phyloP scores from a whole-genome alignment of 2,888 invertebrate species.

The Podabrus alpinus region DNA sequence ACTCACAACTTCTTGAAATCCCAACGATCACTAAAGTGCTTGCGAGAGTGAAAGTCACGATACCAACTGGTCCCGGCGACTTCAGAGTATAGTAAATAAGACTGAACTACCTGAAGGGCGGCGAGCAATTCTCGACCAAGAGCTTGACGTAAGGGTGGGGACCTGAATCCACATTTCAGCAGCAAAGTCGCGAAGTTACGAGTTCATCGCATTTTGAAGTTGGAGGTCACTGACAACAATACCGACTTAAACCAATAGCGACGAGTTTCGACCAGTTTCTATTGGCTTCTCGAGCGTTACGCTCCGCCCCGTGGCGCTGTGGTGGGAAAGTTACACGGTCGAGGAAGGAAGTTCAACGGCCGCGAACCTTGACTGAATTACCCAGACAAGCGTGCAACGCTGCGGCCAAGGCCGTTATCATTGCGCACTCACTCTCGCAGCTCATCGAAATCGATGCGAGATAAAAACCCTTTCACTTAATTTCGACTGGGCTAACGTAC shows the following conservation, averaged over 20 bases:
- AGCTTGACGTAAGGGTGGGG: slow-evolving; percentile 53
- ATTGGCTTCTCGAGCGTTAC: slow-evolving; percentile 53
- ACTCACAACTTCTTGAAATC: slow-evolving; percentile 32
- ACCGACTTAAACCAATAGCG: slow-evolving; percentile 59
- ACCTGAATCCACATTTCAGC: slow-evolving; percentile 58
- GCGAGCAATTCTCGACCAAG: slow-evolving; percentile 50
- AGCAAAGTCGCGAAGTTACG: slow-evolving; percentile 62
- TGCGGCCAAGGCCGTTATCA: slow-evolving; percentile 48
- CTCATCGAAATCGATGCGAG: slow-evolving; percentile 45
- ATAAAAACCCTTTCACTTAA: slow-evolving; percentile 50
- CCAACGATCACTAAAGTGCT: slow-evolving; percentile 50
- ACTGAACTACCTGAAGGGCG: slow-evolving; percentile 55
- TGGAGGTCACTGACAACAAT: slow-evolving; percentile 84
- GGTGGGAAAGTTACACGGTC: slow-evolving; percentile 22
- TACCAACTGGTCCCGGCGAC: slow-evolving; percentile 53
- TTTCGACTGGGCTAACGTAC: slow-evolving; percentile 14
- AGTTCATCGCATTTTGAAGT: slow-evolving; percentile 79
- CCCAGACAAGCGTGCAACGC: slow-evolving; percentile 64
- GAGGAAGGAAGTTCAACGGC: slow-evolving; percentile 73
- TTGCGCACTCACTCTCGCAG: slow-evolving; percentile 44
- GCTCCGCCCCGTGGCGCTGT: slow-evolving; percentile 43
- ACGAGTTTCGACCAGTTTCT: slow-evolving; percentile 51
- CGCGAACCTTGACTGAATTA: slow-evolving; percentile 86
- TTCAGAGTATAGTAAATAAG: slow-evolving; percentile 55
- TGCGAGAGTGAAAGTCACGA: slow-evolving; percentile 58